A percentile compares a stretch with the other conserved stretches of the same genome.
Evolutionary conservation across 2,797 vertebrate genomes (phyloP).

Genomic region (Neomorphus geoffroyi): DNA sequence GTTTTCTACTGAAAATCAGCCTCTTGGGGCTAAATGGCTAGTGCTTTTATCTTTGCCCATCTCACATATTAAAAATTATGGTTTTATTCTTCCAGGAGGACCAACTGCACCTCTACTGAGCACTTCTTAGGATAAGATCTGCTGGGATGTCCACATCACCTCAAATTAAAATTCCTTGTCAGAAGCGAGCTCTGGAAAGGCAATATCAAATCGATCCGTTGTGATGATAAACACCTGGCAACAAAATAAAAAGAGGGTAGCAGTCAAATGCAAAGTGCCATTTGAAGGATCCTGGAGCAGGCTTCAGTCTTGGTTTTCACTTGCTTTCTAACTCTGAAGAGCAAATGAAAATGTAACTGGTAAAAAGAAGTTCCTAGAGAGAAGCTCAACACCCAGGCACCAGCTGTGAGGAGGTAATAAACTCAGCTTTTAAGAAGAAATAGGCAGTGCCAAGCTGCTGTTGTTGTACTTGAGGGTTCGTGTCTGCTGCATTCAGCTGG

Average conservation of each 20-base stretch:
- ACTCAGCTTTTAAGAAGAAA: constrained; percentile 1
- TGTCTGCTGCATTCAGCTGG: background rate
- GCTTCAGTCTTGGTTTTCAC: background rate
- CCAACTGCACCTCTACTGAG: background rate
- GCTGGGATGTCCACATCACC: background rate
- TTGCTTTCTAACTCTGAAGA: background rate
- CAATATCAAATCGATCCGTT: background rate
- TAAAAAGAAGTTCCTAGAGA: constrained; percentile 39
- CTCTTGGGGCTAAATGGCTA: background rate
- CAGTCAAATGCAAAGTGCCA: background rate
- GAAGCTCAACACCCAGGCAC: constrained; percentile 9
- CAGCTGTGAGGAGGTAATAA: constrained; percentile 36
- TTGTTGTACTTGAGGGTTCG: background rate
- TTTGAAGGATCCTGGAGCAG: background rate
- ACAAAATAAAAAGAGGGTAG: background rate
- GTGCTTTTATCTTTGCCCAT: background rate
- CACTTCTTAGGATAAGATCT: background rate
- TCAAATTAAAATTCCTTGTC: background rate
- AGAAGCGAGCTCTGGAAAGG: background rate
- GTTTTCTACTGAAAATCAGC: background rate
- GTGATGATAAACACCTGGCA: background rate
- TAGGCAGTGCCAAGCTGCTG: background rate
- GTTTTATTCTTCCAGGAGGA: background rate
- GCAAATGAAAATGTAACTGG: background rate
- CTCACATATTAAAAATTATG: background rate